These are phyloP conservation scores for Bufotes viridis DNA, from an alignment of 2,797 vertebrate species.

Conservation along the genomic window DNA sequence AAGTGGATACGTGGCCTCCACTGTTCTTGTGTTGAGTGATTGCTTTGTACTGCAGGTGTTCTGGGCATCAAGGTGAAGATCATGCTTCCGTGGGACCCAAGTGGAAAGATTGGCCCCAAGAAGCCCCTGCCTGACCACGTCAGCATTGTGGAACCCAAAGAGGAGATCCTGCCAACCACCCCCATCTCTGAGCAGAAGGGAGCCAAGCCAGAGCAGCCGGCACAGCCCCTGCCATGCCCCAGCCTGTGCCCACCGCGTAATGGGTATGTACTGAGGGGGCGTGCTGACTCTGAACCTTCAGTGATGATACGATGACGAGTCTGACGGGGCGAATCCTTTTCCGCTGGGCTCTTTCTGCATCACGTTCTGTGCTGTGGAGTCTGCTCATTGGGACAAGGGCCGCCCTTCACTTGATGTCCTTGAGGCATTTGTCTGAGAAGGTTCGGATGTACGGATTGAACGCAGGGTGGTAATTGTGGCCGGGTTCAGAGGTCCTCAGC, in stretches of 20 bases:
- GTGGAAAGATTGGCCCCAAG: constrained; percentile 97
- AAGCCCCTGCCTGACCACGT: constrained; percentile 97
- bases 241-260: constrained; percentile 84
- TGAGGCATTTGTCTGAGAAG: constrained; percentile 75
- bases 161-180: constrained; percentile 92
- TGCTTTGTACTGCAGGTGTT: constrained; percentile 77
- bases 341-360: constrained; percentile 17
- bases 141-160: constrained; percentile 98
- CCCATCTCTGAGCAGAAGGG: constrained; percentile 98
- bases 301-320: constrained; percentile 71
- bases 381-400: constrained; percentile 49
- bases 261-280: constrained; percentile 64
- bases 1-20: neutral
- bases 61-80: constrained; percentile 99
- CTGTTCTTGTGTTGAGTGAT: neutral
- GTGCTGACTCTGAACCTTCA: constrained; percentile 59
- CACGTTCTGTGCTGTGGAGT: constrained; percentile 66
- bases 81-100: constrained; percentile 98
- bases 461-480: no score
- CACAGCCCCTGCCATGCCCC: constrained; percentile 89
- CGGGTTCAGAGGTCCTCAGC: no score
- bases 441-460: constrained; percentile 13
- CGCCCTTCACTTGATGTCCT: constrained; percentile 66
- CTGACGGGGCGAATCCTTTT: constrained; percentile 64
- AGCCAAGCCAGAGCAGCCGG: constrained; percentile 77